Evolutionary conservation across 2,888 invertebrate genomes (phyloP).

Genomic region (Orthosia incerta): DNA sequence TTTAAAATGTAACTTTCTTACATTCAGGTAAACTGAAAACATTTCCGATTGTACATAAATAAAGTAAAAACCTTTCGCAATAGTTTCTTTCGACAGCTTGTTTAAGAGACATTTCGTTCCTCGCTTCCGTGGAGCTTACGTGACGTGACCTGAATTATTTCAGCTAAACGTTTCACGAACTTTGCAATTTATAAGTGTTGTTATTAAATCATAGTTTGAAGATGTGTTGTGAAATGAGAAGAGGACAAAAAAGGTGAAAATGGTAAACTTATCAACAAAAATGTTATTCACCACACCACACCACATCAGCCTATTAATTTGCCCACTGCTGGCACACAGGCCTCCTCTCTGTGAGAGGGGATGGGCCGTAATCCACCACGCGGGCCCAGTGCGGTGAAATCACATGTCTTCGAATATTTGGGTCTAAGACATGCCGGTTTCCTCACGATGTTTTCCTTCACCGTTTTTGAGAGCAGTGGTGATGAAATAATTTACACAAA

Average conservation of each 20-base stretch:
- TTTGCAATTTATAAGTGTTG: conserved; percentile 23
- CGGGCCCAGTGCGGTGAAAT: too few relatives aligned
- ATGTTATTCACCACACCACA: too few relatives aligned
- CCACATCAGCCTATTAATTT: too few relatives aligned
- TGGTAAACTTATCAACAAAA: background rate
- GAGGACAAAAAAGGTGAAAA: background rate
- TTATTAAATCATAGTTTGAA: conserved; percentile 40
- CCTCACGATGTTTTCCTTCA: too few relatives aligned
- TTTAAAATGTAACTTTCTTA: background rate
- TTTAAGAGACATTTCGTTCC: conserved; percentile 44
- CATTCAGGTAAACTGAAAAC: background rate
- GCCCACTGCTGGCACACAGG: too few relatives aligned
- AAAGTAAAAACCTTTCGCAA: conserved; percentile 26
- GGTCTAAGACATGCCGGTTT: too few relatives aligned
- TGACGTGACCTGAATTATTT: conserved; percentile 56
- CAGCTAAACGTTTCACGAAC: conserved; percentile 34
- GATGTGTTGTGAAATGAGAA: background rate
- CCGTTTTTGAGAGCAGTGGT: too few relatives aligned
- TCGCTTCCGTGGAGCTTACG: conserved; percentile 32
- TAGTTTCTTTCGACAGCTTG: conserved; percentile 46
- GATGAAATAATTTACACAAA: too few relatives aligned
- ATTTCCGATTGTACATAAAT: background rate
- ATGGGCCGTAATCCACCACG: too few relatives aligned
- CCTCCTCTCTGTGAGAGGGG: too few relatives aligned
- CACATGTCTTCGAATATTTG: too few relatives aligned